Percentiles rank a stretch among this genome's conserved stretches.
These are phyloP conservation scores for Pachyuromys duprasi DNA, from an alignment of 2,797 vertebrate species.

Conservation along the genomic window DNA sequence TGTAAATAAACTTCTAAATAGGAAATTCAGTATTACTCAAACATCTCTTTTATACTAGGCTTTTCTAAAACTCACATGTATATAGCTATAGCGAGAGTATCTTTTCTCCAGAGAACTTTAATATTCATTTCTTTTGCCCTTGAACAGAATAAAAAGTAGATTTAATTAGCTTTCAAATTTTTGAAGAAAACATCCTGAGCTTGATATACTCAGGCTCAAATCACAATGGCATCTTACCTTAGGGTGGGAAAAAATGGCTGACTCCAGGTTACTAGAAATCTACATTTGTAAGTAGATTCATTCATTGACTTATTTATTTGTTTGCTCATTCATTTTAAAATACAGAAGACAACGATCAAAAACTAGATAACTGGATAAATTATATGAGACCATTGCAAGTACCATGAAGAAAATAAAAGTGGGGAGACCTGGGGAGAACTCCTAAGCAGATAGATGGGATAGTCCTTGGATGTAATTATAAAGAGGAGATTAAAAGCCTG, in stretches of 20 bases:
- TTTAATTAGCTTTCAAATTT: slow-evolving; percentile 58
- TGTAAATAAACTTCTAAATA: slow-evolving; percentile 48
- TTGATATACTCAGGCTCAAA: neutral
- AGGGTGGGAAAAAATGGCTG: slow-evolving; percentile 11
- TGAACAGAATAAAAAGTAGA: slow-evolving; percentile 28
- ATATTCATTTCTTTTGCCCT: slow-evolving; percentile 28
- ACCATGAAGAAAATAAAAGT: neutral
- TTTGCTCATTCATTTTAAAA: slow-evolving; percentile 52
- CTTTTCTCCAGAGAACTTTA: slow-evolving; percentile 41
- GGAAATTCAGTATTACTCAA: slow-evolving; percentile 55
- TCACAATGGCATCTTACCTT: slow-evolving; percentile 4
- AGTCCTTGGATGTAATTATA: neutral
- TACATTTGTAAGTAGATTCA: slow-evolving; percentile 22
- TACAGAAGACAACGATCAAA: neutral
- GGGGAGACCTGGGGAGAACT: neutral
- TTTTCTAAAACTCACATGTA: slow-evolving; percentile 19
- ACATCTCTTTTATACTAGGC: slow-evolving; percentile 24
- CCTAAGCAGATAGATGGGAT: slow-evolving; percentile 15
- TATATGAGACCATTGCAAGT: neutral
- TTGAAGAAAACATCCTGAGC: slow-evolving; percentile 38
- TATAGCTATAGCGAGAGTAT: neutral
- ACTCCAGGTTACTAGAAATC: slow-evolving; percentile 1
- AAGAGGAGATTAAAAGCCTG: neutral
- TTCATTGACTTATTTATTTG: slow-evolving; percentile 42
- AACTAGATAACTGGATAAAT: slow-evolving; percentile 16